Evolutionary conservation across 1,140 invertebrate genomes (phyloP), one percentile per base, ranked within the genome.

Genomic region (Thalassaphorura encarpata): DNA sequence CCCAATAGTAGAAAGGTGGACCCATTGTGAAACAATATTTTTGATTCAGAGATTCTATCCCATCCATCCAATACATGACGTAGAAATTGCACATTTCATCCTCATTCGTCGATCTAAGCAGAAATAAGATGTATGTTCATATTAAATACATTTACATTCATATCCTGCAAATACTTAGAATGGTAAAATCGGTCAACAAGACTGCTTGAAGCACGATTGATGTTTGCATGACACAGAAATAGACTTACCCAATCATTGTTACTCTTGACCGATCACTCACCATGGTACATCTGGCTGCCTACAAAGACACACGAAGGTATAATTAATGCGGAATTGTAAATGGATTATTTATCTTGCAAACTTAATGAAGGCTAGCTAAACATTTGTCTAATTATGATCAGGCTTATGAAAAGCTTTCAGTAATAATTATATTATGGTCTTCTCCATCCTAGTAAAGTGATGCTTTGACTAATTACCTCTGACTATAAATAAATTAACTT

Each of bases 1-100:
- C 70, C 90, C 90, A 96, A 66, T 82, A 83, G 68, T 87, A 94
- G 56, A 71, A 70, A 0, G 90, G 90, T 16, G 91, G 85, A 4
- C 76, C 90, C 42, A 68, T 67, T 29, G 82, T 83, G 68, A 90
- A 93, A 69, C 92, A 97, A 67, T 88, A 89, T 70, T 92, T 89
- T 68, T 80, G 80, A 0, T 82, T 67, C 1, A 95, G 72, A 0
- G 87, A 84, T 33, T 81, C 76, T n/a, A 77, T 80, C n/a, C 83
- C 77, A 26, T 91, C 80, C 1, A 93, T 88, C 74, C 91, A 99
- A 73, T 97, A 98, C 92, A 99, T 97, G 19, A 99, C 72, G 73
- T 99, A 99, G 72, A 99, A 97, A 73, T 99, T 99, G 76, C 96
- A 99, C 96, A 99, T 99, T 75, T 99, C 96, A 69, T 99, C 91